Evolutionary conservation across 2,113 vertebrate species (phyloP).

Genomic region (Turnix velox): DNA sequence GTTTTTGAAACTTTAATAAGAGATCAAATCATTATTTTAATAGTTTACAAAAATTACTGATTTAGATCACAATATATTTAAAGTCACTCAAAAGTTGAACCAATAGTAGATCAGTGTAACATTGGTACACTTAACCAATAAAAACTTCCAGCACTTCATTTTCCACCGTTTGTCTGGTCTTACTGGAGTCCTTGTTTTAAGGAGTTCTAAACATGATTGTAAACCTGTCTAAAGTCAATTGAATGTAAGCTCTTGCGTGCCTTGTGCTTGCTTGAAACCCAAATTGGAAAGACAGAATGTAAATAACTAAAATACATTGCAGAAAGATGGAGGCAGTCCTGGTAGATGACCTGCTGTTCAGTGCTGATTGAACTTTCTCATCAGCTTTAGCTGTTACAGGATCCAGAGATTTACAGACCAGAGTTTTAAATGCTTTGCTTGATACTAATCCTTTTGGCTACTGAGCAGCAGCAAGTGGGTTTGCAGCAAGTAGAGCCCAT

Average conservation of each 20-base stretch:
- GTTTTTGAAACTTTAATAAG: neutral
- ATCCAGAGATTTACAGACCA: neutral
- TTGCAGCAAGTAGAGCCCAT: neutral
- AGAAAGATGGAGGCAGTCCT: neutral
- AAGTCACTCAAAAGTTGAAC: neutral
- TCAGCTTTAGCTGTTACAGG: neutral
- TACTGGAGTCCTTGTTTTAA: neutral
- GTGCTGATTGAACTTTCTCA: neutral
- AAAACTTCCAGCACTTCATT: neutral
- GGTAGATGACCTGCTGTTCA: neutral
- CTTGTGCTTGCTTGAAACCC: neutral
- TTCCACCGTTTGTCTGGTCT: neutral
- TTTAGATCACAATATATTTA: neutral
- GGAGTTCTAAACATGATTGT: neutral
- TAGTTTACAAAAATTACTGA: neutral
- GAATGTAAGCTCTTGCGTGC: neutral
- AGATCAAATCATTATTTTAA: neutral
- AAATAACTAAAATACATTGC: neutral
- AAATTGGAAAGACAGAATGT: neutral
- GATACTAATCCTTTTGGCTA: neutral
- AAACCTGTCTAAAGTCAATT: neutral
- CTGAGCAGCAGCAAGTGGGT: neutral
- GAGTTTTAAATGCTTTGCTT: neutral
- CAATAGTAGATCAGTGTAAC: neutral
- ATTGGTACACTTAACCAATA: neutral